Evolutionary conservation across 2,888 invertebrate species (phyloP), one percentile per base, ranked within the genome.

Genomic region (Sabatieria punctata): DNA sequence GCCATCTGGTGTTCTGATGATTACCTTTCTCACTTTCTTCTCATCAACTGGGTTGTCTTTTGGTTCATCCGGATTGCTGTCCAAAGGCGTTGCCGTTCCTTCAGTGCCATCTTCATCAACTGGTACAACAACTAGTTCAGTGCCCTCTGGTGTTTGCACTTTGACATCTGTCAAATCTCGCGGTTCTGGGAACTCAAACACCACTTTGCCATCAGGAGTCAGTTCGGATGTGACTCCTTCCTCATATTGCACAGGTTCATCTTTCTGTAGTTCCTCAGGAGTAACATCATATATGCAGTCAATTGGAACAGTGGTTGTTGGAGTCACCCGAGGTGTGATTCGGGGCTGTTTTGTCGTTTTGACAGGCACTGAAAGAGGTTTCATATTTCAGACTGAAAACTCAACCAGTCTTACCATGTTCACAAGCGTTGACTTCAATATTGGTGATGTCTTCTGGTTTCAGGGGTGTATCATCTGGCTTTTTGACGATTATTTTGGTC

Each of bases 251-350:
- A 27, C 33, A 3, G 33, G 30, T 3, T 43, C 33, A 8, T 21
- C 30, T 35, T 2, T 3, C 4, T 4, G 13, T 13, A 43, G 30
- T 11, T 43, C 43, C 2, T 26, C 33, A 13, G n/a, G 3, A 4
- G 30, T 22, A 15, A 41, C 41, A n/a, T 41, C 41, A 25, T 25
- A 41, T 13, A 41, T 41, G 41, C 41, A 41, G 26, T 38, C 38
- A 11, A 8, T n/a, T 8, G 38, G 6, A 18, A 21, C 15, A 6
- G 6, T 38, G 38, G 22, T n/a, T 18, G 38, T 38, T 30, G 30
- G 8, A 15, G 30, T 30, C 30, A n/a, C n/a, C n/a, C n/a, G n/a
- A n/a, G n/a, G n/a, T n/a, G n/a, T n/a, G n/a, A n/a, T n/a, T n/a
- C n/a, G n/a, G n/a, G n/a, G n/a, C n/a, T n/a, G n/a, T n/a, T n/a